phyloP scores from a whole-genome alignment of 2,888 invertebrate species.

The Ophion slaviceki region DNA sequence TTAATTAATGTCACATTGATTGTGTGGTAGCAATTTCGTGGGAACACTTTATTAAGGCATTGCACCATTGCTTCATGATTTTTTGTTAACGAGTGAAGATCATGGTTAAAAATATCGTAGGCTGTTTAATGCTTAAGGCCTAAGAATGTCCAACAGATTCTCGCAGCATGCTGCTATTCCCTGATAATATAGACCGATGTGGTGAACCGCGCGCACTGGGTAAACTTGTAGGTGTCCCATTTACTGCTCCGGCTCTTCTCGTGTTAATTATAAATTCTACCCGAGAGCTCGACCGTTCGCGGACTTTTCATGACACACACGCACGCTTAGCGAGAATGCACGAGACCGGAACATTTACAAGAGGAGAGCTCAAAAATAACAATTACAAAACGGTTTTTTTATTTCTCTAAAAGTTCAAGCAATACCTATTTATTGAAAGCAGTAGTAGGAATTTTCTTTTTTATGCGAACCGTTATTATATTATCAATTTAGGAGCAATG shows the following conservation, averaged over 20 bases:
- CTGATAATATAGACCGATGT: constrained; percentile 35
- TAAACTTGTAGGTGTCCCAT: constrained; percentile 75
- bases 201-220: constrained; percentile 46
- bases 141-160: constrained; percentile 28
- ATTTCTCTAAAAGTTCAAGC: no score
- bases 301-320: constrained; percentile 63
- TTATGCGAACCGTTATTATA: no score
- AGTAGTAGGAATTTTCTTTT: no score
- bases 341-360: background rate
- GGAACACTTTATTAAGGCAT: no score
- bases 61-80: background rate
- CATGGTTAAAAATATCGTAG: background rate
- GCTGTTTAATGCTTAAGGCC: constrained; percentile 5
- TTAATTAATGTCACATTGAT: no score
- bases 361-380: background rate
- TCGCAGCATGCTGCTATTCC: background rate
- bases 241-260: constrained; percentile 70
- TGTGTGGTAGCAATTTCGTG: no score
- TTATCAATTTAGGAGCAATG: no score
- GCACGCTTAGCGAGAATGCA: constrained; percentile 15
- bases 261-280: constrained; percentile 78
- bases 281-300: constrained; percentile 65
- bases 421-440: no score
- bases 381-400: background rate
- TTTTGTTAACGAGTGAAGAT: background rate